Conservation (phyloP, 2,797 vertebrate genomes). For the Catamblyrhynchus diadema region DNA sequence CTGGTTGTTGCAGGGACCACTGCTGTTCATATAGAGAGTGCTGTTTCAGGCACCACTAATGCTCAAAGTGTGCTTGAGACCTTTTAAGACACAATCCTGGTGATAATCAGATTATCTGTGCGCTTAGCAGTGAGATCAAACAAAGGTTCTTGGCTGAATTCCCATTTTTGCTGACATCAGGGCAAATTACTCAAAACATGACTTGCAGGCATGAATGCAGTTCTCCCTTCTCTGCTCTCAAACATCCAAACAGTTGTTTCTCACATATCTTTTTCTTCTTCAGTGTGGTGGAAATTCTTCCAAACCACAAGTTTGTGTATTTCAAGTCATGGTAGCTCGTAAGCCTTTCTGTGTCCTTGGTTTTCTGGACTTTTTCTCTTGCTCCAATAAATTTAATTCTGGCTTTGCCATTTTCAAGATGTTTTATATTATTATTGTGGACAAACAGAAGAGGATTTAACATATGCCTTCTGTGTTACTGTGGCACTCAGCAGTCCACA, state of each 20-base stretch:
- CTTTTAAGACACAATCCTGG: not conserved
- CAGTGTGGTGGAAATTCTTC: not conserved
- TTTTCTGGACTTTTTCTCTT: not conserved
- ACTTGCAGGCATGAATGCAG: not conserved
- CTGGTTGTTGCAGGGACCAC: not conserved
- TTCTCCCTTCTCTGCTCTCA: not conserved
- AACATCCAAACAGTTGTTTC: not conserved
- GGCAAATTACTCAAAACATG: not conserved
- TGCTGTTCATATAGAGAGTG: not conserved
- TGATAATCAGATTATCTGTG: not conserved
- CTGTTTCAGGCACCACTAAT: not conserved
- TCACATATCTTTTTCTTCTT: not conserved
- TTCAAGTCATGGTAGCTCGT: not conserved
- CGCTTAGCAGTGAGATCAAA: not conserved
- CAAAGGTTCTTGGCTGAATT: not conserved
- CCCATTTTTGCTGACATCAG: not conserved
- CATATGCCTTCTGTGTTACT: not conserved
- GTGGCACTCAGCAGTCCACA: not conserved
- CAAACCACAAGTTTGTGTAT: not conserved
- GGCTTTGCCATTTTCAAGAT: not conserved
- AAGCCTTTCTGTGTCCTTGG: not conserved
- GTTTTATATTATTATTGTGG: not conserved
- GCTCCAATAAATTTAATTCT: not conserved
- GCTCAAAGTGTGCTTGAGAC: not conserved
- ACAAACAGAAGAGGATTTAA: not conserved